phyloP scores from a whole-genome alignment of 1,140 invertebrate genomes.

The Drosophila tsacasi region DNA sequence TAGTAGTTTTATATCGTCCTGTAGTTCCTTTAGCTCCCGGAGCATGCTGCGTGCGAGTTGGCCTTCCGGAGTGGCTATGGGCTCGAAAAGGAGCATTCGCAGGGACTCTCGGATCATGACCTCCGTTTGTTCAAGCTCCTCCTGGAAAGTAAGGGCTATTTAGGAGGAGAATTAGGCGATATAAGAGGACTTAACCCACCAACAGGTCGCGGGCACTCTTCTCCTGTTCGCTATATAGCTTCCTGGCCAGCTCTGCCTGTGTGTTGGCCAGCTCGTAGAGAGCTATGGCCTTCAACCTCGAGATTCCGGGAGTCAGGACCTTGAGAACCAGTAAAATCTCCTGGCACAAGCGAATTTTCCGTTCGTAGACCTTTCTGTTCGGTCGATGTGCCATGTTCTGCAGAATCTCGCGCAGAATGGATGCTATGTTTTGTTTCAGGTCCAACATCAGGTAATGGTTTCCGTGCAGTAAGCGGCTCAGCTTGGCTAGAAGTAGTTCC shows the following conservation, averaged over 20 bases:
- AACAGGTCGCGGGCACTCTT: constrained; percentile 38
- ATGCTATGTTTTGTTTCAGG: constrained; percentile 89
- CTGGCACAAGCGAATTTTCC: constrained; percentile 88
- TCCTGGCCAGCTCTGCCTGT: constrained; percentile 87
- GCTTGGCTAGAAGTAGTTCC: constrained; percentile 87
- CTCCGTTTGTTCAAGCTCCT: constrained; percentile 86
- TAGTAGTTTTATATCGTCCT: constrained; percentile 86
- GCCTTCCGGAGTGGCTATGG: constrained; percentile 90
- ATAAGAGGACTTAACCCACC: constrained; percentile 18
- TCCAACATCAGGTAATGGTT: constrained; percentile 89
- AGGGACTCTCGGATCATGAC: constrained; percentile 88
- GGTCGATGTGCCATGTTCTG: constrained; percentile 86
- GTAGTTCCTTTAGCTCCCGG: constrained; percentile 88
- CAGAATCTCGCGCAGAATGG: constrained; percentile 86
- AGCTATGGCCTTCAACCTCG: constrained; percentile 89
- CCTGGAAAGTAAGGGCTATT: constrained; percentile 63
- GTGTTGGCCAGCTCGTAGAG: constrained; percentile 91
- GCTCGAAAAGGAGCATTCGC: constrained; percentile 90
- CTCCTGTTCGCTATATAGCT: constrained; percentile 67
- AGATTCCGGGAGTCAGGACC: constrained; percentile 90
- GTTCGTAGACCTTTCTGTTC: constrained; percentile 86
- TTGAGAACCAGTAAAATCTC: constrained; percentile 89
- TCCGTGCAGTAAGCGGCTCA: constrained; percentile 87
- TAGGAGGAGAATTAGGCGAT: background rate
- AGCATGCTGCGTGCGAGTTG: constrained; percentile 88